Percentiles rank a stretch among this genome's conserved stretches.
These are phyloP conservation scores for Tenthredo distinguenda DNA, from an alignment of 2,888 invertebrate species.

Conservation along the genomic window DNA sequence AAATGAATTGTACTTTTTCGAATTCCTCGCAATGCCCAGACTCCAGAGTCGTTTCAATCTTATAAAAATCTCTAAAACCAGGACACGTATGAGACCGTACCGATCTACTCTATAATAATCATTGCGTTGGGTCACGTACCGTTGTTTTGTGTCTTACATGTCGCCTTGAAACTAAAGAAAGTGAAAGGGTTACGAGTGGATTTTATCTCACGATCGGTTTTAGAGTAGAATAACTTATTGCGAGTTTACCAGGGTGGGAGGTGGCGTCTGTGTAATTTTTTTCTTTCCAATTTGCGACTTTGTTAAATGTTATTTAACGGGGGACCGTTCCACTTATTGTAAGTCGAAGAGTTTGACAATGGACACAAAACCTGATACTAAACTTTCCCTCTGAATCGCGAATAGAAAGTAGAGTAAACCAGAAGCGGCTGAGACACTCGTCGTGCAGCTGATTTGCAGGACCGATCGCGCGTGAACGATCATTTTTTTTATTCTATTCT, in stretches of 20 bases:
- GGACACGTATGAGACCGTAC: not conserved
- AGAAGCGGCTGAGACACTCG: constrained; percentile 15
- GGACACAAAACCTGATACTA: not conserved
- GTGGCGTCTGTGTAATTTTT: not conserved
- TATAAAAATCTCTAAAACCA: not conserved
- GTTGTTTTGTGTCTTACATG: constrained; percentile 19
- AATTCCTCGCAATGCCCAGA: not conserved
- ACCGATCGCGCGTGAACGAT: constrained; percentile 44
- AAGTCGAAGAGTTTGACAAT: not conserved
- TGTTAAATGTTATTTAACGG: not conserved
- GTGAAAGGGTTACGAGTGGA: constrained; percentile 48
- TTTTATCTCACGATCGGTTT: constrained; percentile 39
- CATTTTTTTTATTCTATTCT: not conserved
- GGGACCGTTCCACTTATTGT: not conserved
- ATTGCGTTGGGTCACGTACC: constrained; percentile 17
- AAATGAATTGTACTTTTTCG: constrained; percentile 1
- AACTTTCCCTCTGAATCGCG: constrained; percentile 37
- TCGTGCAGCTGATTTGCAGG: not conserved
- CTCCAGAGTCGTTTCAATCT: not conserved
- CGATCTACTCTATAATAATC: not conserved
- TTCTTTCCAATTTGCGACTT: not conserved
- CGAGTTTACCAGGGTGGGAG: not conserved
- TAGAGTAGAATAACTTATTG: constrained; percentile 2
- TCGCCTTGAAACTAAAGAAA: constrained; percentile 49
- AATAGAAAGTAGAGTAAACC: constrained; percentile 44